These are phyloP conservation scores for Chionomys nivalis DNA, from an alignment of 2,113 vertebrate genomes.

Conservation along the genomic window DNA sequence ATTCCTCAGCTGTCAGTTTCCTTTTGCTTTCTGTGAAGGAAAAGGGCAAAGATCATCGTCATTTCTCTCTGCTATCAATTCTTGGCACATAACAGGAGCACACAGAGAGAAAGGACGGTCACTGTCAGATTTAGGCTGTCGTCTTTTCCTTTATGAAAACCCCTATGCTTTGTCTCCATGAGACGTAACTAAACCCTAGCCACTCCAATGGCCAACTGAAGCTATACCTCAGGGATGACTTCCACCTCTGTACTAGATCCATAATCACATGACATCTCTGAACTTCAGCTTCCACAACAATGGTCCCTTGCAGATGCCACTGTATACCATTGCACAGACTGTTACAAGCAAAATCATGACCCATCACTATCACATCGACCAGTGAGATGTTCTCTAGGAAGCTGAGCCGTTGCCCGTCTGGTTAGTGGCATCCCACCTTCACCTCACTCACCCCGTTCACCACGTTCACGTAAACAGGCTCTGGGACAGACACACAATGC, in stretches of 20 bases:
- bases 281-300: neutral
- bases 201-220: neutral
- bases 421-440: neutral
- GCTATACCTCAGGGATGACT: neutral
- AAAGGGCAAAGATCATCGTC: neutral
- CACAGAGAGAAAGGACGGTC: neutral
- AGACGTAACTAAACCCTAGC: neutral
- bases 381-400: neutral
- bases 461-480: neutral
- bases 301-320: neutral
- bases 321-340: neutral
- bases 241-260: neutral
- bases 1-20: conserved; percentile 5
- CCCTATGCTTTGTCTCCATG: neutral
- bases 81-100: neutral
- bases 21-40: conserved; percentile 22
- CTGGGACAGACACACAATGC: neutral
- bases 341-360: neutral
- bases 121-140: neutral
- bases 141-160: neutral
- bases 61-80: neutral
- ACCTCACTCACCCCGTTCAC: neutral
- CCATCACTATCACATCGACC: neutral
- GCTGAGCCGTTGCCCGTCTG: accelerated
- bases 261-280: neutral